Base-by-base conservation (phyloP, 2,888 invertebrate species). In the Adela reaumurella region DNA sequence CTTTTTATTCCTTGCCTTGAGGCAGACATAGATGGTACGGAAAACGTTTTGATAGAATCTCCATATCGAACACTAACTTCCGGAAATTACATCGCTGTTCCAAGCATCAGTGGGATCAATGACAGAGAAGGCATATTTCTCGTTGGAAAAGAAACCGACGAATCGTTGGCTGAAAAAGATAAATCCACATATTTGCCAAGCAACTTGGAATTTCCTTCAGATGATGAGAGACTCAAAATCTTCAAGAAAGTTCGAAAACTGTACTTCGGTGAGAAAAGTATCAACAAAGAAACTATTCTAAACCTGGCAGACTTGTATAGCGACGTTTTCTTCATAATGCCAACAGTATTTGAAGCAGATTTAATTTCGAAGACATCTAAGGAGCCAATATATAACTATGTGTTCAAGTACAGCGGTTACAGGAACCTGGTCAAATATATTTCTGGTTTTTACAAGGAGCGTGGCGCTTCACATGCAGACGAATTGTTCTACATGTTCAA, bases 401-500 rank as follows among this genome's bases (percentile, higher is more conserved):
- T 70, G 10, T 77, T 78, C 45, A 67, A 65, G 50, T 74, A 77
- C 54, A 64, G 62, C 28, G 78, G 78, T 1, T 62, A 63, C 35
- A 63, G 70, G 29, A 78, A 78, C 47, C 62, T 76, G 61, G 65
- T 72, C 2, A 78, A 78, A 61, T 60, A 71, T 35, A 61, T 73
- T 43, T 70, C 73, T 5, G 58, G 63, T 42, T 68, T 68, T 42
- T 58, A 60, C 1, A 53, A 59, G 41, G 57, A 58, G n/a, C 55
- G 55, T 0, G 78, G 78, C 0, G 78, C 78, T 1, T 70, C 74
- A 1, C 78, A 78, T 47, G 78, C 68, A 0, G 78, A 78, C 45
- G 78, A 78, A 49, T 55, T 78, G 44, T 70, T 78, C 57, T 78
- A 78, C 55, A 58, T 78, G 55, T 74, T 78, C 63, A 71, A 68